Conservation (phyloP, 2,113 vertebrate species). For the Varanus salvator region DNA sequence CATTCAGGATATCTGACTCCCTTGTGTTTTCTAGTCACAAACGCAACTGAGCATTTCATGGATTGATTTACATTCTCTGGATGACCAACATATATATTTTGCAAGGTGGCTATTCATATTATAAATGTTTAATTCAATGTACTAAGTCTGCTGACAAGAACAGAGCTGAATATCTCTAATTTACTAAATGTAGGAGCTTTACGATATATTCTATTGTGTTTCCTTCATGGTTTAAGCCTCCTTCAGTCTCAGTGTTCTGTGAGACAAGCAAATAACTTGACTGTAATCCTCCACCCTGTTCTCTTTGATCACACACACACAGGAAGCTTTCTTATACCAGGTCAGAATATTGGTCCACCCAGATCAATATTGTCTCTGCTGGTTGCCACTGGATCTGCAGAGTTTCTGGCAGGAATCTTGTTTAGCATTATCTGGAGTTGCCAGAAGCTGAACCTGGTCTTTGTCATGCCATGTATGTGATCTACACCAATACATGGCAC, state of each 20-base stretch:
- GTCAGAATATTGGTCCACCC: background rate
- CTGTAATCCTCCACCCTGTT: background rate
- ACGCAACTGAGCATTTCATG: background rate
- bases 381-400: background rate
- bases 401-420: background rate
- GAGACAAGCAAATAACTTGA: background rate
- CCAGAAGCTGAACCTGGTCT: background rate
- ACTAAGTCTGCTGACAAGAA: background rate
- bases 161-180: background rate
- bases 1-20: background rate
- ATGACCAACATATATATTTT: background rate
- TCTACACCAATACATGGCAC: background rate
- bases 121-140: background rate
- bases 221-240: background rate
- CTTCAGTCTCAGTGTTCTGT: background rate
- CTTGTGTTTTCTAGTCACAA: background rate
- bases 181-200: background rate
- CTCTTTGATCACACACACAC: background rate
- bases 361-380: background rate
- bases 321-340: background rate
- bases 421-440: background rate
- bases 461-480: background rate
- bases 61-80: slow-evolving; percentile 6
- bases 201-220: background rate
- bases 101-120: background rate